Percentiles rank a stretch among this genome's conserved stretches.
Evolutionary conservation across 2,888 invertebrate genomes (phyloP).

Genomic region (Eupelmus urozonus): DNA sequence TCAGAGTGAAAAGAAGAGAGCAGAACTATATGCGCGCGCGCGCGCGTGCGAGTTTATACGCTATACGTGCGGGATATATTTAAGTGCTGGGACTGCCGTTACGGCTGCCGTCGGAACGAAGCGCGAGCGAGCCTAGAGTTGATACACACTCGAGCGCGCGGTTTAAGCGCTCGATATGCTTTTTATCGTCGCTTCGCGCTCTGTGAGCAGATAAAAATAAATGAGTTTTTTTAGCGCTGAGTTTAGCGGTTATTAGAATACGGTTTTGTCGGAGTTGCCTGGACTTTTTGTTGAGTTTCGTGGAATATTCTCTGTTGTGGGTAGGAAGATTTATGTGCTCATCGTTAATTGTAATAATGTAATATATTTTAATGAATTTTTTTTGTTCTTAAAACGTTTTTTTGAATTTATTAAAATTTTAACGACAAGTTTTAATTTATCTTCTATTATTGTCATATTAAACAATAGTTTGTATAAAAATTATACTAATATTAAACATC

Average conservation of each 20-base stretch:
- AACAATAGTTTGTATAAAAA: too few relatives aligned
- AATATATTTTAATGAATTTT: too few relatives aligned
- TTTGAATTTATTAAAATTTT: too few relatives aligned
- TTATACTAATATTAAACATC: too few relatives aligned
- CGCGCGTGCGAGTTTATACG: too few relatives aligned
- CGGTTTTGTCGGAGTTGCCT: not conserved
- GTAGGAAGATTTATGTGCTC: not conserved
- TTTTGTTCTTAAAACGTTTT: too few relatives aligned
- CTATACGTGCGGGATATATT: constrained; percentile 29
- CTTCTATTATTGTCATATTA: too few relatives aligned
- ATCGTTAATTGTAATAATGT: not conserved
- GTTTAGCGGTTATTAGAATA: constrained; percentile 22
- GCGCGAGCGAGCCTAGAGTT: not conserved
- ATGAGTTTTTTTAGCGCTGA: constrained; percentile 17
- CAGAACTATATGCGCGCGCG: too few relatives aligned
- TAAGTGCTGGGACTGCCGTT: constrained; percentile 16
- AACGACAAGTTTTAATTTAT: too few relatives aligned
- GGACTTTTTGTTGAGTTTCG: not conserved
- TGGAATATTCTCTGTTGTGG: not conserved
- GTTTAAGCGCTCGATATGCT: constrained; percentile 22
- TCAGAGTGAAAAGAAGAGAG: constrained; percentile 43
- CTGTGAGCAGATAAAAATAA: constrained; percentile 21
- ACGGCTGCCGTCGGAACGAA: constrained; percentile 54
- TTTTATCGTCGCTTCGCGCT: not conserved
- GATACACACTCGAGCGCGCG: constrained; percentile 22